Evolutionary conservation across 2,888 invertebrate species (phyloP).

Genomic region (Caenorhabditis japonica): DNA sequence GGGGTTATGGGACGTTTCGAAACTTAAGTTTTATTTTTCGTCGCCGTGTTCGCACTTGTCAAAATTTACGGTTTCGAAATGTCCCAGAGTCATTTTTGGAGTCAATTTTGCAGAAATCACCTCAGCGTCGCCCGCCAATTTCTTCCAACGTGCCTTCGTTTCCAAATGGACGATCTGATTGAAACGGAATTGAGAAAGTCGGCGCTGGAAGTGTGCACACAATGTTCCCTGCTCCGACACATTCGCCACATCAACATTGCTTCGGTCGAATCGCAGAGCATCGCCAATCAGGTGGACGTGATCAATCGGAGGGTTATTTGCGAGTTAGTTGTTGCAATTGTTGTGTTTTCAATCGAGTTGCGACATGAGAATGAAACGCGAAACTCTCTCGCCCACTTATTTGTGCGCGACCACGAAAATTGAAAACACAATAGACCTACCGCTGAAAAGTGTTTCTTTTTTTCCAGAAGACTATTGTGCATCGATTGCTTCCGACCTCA

Average conservation of each 20-base stretch:
- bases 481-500: conserved; percentile 32
- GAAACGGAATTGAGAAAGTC: conserved; percentile 2
- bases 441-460: not conserved
- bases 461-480: conserved; percentile 19
- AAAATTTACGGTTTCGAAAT: no score
- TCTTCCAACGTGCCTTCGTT: conserved; percentile 18
- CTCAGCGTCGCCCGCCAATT: not conserved
- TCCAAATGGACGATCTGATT: conserved; percentile 21
- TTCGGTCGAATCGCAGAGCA: not conserved
- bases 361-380: not conserved
- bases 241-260: conserved; percentile 19
- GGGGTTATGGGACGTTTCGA: no score
- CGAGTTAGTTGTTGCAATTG: conserved; percentile 7
- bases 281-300: conserved; percentile 14
- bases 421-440: no score
- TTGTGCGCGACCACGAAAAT: no score
- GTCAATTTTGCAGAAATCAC: no score
- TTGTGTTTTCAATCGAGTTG: not conserved
- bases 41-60: no score
- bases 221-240: conserved; percentile 20
- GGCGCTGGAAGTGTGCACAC: conserved; percentile 26
- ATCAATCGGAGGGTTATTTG: conserved; percentile 11
- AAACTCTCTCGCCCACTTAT: no score
- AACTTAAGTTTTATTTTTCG: no score
- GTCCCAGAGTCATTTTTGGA: no score